phyloP scores from a whole-genome alignment of 1,140 invertebrate genomes.

The Pseudomyrmex concolor region DNA sequence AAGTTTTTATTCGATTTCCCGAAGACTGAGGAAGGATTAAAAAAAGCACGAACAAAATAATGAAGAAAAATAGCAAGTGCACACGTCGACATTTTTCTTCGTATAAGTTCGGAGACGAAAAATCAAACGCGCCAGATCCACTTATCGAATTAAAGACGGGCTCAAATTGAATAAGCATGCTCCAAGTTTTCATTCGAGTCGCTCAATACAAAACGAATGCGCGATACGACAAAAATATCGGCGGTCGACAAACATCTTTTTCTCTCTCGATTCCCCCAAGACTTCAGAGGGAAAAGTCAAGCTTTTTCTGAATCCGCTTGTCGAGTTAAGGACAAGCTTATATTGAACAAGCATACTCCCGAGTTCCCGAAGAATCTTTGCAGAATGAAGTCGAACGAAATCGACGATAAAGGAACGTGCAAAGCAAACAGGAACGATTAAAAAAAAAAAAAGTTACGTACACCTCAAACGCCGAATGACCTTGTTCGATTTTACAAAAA shows the following conservation, averaged over 20 bases:
- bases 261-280: constrained; percentile 35
- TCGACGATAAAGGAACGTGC: constrained; percentile 15
- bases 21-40: constrained; percentile 47
- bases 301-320: constrained; percentile 54
- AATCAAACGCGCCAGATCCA: constrained; percentile 52
- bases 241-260: constrained; percentile 58
- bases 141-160: constrained; percentile 56
- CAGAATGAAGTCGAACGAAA: constrained; percentile 34
- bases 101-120: constrained; percentile 13
- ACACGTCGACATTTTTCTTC: constrained; percentile 36
- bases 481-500: not conserved
- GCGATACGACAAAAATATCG: constrained; percentile 52
- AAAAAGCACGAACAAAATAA: constrained; percentile 44
- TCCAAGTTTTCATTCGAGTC: constrained; percentile 45
- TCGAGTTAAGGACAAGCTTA: constrained; percentile 54
- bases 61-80: constrained; percentile 55
- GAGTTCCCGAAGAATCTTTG: constrained; percentile 38
- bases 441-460: constrained; percentile 12
- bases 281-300: constrained; percentile 46
- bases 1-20: constrained; percentile 43
- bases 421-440: constrained; percentile 19
- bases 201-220: constrained; percentile 50
- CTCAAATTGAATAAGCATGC: constrained; percentile 59
- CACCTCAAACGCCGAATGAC: not conserved
- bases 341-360: constrained; percentile 47